Evolutionary conservation across 2,113 vertebrate species (phyloP).

Genomic region (Otolemur garnettii): DNA sequence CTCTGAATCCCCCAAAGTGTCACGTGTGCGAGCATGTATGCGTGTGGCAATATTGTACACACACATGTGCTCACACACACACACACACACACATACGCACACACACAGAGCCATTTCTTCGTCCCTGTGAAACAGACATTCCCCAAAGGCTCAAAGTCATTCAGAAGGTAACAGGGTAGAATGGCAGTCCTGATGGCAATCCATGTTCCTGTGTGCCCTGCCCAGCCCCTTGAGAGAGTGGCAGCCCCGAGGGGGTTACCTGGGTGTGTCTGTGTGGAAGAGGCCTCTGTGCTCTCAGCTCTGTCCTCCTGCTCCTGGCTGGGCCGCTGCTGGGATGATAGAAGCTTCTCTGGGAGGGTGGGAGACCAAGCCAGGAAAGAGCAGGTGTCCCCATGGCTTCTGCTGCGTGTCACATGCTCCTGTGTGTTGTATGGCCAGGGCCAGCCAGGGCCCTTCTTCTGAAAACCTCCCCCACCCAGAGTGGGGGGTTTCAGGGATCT

Average conservation of each 20-base stretch:
- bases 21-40: accelerated
- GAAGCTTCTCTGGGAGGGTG: too few relatives aligned
- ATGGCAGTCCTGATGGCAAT: accelerated
- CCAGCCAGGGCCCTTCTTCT: not conserved
- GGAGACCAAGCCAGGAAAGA: too few relatives aligned
- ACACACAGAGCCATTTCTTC: not conserved
- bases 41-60: accelerated
- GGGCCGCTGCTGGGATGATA: not conserved
- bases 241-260: not conserved
- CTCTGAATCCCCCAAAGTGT: not conserved
- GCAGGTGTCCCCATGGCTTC: not conserved
- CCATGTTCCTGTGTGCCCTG: accelerated
- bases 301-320: accelerated
- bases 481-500: not conserved
- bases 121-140: not conserved
- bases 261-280: not conserved
- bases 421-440: not conserved
- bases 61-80: not conserved
- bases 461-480: too few relatives aligned
- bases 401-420: not conserved
- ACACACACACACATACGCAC: not conserved
- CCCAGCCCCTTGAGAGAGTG: not conserved
- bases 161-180: not conserved
- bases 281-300: not conserved
- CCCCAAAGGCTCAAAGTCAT: not conserved